Conservation (phyloP, 2,888 invertebrate species). For the Dynastes tityus region DNA sequence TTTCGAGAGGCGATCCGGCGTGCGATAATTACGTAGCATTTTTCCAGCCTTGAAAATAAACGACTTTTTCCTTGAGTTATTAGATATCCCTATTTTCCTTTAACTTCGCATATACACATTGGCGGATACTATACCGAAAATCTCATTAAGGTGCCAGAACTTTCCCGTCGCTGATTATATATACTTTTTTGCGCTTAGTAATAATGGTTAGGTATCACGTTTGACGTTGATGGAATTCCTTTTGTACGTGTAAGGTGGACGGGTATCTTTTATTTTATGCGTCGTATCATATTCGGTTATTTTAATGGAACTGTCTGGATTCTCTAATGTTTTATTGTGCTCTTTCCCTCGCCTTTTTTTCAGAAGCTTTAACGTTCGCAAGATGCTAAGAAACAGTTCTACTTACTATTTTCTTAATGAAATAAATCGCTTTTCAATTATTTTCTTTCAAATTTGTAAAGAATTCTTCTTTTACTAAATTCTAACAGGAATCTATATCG, state of each 20-base stretch:
- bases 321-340: too few species aligned
- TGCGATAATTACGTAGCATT: background rate
- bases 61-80: background rate
- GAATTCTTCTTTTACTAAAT: too few species aligned
- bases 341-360: too few species aligned
- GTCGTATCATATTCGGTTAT: too few species aligned
- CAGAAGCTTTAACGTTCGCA: too few species aligned
- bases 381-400: too few species aligned
- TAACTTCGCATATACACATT: background rate
- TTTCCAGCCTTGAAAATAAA: too few species aligned
- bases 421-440: too few species aligned
- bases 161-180: constrained; percentile 6
- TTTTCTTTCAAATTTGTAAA: too few species aligned
- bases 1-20: background rate
- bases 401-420: too few species aligned
- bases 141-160: constrained; percentile 13
- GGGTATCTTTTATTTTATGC: background rate
- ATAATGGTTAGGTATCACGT: background rate
- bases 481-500: too few species aligned
- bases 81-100: background rate
- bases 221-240: constrained; percentile 10
- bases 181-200: constrained; percentile 15
- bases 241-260: background rate
- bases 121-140: constrained; percentile 15
- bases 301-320: too few species aligned